Base-by-base conservation (phyloP, 1,140 invertebrate species). In the Sipha flava region DNA sequence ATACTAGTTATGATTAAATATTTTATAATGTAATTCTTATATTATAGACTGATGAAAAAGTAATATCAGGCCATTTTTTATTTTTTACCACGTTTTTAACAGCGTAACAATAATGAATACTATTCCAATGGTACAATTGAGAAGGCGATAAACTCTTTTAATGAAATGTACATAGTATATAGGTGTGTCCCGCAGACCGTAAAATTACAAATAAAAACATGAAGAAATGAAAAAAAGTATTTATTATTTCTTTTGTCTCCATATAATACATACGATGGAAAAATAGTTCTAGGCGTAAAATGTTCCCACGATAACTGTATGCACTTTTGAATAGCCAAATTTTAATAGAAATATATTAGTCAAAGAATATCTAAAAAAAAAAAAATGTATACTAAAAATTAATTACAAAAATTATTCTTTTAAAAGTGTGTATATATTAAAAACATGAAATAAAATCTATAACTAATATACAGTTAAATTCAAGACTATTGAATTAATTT, bases 141-240 rank as follows among this genome's bases (percentile, higher is more conserved):
- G 21, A 43, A 66, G 64, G 64, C 64, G 37, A 66, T 70, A 70
- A 70, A 70, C 40, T 47, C 23, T 47, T 70, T 47, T 70, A 47
- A 70, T 29, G 43, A 70, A 70, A 70, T 47, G 40, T 29, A 70
- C 43, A 70, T 29, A 70, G 21, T 68, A n/a, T n/a, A 1, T 70
- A 70, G 34, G 40, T 70, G 66, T 47, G 23, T 70, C 66, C 66
- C 40, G 43, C 43, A 47, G 66, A 70, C 66, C 66, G 66, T 70
- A 70, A 70, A 70, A 70, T 70, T 70, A 70, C 66, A 47, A 70
- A 70, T 70, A 47, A 70, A 66, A 70, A 70, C 66, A 47, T 18
- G 62, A 66, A 66, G n/a, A 66, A 66, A 66, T 40, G 62, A 66
- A 45, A 70, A 70, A 70, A 70, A 14, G 23, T 70, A 68, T 70